Conservation (phyloP, 2,888 invertebrate genomes). For the Pedicia rivosa region DNA sequence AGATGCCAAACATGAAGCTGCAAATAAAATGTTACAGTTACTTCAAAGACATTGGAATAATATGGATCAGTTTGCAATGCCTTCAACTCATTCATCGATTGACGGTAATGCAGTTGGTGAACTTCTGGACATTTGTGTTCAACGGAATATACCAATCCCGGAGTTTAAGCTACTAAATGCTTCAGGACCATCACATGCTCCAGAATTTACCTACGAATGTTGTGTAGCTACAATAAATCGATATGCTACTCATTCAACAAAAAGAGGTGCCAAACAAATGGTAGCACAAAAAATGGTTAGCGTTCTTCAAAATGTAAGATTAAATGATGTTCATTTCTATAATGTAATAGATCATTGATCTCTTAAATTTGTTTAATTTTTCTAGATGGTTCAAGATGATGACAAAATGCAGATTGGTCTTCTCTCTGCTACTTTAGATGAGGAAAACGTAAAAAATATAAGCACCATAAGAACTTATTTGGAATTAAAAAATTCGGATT, state of each 20-base stretch:
- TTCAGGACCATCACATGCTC: slow-evolving; percentile 23
- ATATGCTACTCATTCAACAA: slow-evolving; percentile 25
- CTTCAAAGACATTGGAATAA: slow-evolving; percentile 30
- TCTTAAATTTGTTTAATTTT: no score
- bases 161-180: slow-evolving; percentile 25
- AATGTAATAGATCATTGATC: no score
- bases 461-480: no score
- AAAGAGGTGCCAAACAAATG: slow-evolving; percentile 27
- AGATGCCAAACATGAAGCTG: slow-evolving; percentile 28
- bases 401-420: no score
- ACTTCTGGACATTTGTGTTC: slow-evolving; percentile 25
- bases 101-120: slow-evolving; percentile 22
- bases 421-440: no score
- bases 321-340: no score
- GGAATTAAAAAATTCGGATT: no score
- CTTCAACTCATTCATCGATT: slow-evolving; percentile 11
- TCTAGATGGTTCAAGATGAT: no score
- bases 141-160: slow-evolving; percentile 24
- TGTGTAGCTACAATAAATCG: slow-evolving; percentile 23
- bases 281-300: slow-evolving; percentile 24
- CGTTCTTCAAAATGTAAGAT: slow-evolving; percentile 18
- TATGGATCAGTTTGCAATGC: slow-evolving; percentile 21
- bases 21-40: slow-evolving; percentile 28
- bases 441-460: no score
- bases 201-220: slow-evolving; percentile 25